Evolutionary conservation across 2,113 vertebrate genomes (phyloP).

Genomic region (Polypterus bichir): DNA sequence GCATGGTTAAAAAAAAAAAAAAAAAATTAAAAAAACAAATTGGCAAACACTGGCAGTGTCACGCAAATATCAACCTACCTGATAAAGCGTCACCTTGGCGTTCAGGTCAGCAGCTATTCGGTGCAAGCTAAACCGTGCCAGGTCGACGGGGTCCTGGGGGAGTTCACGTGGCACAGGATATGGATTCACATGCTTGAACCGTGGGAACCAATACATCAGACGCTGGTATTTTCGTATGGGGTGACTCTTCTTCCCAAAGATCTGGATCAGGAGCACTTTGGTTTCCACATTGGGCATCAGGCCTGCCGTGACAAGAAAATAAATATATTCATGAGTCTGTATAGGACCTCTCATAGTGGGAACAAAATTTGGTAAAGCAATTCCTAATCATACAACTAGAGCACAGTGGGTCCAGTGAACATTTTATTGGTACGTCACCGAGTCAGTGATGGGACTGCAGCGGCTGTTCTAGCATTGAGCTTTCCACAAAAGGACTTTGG

Average conservation of each 20-base stretch:
- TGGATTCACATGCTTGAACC: conserved; percentile 61
- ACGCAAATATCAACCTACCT: conserved; percentile 39
- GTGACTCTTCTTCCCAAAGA: conserved; percentile 66
- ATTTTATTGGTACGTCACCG: too few relatives aligned
- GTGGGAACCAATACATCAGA: conserved; percentile 74
- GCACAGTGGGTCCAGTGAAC: too few relatives aligned
- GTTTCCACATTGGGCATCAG: conserved; percentile 66
- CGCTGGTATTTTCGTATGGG: conserved; percentile 70
- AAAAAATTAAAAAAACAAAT: too few relatives aligned
- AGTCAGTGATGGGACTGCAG: too few relatives aligned
- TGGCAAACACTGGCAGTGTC: too few relatives aligned
- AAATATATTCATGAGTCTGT: not conserved
- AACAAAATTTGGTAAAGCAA: too few relatives aligned
- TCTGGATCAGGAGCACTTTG: conserved; percentile 61
- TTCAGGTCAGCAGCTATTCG: conserved; percentile 60
- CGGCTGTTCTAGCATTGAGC: too few relatives aligned
- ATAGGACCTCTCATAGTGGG: too few relatives aligned
- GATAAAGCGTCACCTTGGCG: conserved; percentile 55
- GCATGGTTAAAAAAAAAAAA: too few relatives aligned
- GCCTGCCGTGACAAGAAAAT: conserved; percentile 36
- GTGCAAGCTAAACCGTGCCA: conserved; percentile 52
- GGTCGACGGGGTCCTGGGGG: conserved; percentile 54
- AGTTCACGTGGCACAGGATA: conserved; percentile 54
- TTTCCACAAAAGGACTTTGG: too few relatives aligned
- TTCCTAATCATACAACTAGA: too few relatives aligned